These are phyloP conservation scores for Trypoxylon attenuatum DNA, from an alignment of 2,888 invertebrate species.

Conservation along the genomic window DNA sequence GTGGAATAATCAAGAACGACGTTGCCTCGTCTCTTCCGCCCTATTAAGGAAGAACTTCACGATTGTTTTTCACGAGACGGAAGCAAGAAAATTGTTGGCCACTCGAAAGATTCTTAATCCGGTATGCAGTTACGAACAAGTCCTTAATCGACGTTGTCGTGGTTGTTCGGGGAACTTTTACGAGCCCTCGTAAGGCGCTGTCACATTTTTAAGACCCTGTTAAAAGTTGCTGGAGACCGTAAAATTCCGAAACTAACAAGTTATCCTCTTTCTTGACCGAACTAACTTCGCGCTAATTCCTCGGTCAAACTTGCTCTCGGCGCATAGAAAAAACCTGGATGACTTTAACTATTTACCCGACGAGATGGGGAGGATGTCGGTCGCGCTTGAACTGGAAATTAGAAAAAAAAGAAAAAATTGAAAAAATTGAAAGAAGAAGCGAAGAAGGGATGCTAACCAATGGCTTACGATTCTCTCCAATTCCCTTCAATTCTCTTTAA, in stretches of 20 bases:
- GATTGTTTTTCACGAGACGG: too few species aligned
- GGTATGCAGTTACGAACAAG: not conserved
- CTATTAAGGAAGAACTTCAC: too few species aligned
- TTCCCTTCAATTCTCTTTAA: too few species aligned
- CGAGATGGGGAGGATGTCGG: not conserved
- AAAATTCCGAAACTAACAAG: constrained; percentile 49
- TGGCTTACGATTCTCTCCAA: too few species aligned
- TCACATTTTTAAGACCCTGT: constrained; percentile 26
- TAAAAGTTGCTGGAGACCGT: constrained; percentile 30
- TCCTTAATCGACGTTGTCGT: not conserved
- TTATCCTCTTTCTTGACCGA: constrained; percentile 21
- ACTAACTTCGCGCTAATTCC: constrained; percentile 49
- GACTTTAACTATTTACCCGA: constrained; percentile 39
- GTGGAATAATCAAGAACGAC: too few species aligned
- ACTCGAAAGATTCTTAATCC: too few species aligned
- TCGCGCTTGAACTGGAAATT: constrained; percentile 16
- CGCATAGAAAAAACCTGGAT: constrained; percentile 37
- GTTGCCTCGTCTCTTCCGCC: too few species aligned
- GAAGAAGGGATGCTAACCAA: constrained; percentile 33
- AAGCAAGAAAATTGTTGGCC: too few species aligned
- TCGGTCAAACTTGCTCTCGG: constrained; percentile 26
- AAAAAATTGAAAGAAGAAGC: too few species aligned
- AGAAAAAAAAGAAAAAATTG: not conserved
- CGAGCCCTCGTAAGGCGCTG: not conserved
- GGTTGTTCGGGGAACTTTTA: not conserved